Percentiles rank a stretch among this genome's conserved stretches.
These are phyloP conservation scores for Drosophila emarginata DNA, from an alignment of 2,888 invertebrate species.

Conservation along the genomic window DNA sequence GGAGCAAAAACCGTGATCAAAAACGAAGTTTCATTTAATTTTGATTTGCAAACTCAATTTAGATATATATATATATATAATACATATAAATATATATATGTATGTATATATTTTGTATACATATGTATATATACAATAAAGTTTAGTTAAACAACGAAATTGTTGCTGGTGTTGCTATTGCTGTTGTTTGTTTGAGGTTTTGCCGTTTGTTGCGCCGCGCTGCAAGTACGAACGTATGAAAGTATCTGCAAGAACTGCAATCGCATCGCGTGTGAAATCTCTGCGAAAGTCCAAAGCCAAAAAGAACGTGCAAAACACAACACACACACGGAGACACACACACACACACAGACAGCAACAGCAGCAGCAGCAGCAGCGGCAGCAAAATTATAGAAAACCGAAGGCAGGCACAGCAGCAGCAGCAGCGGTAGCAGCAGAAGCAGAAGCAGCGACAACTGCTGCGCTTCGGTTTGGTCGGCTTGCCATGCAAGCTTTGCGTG, in stretches of 20 bases:
- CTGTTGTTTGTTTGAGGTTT: constrained; percentile 5
- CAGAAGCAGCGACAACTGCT: neutral
- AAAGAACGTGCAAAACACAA: constrained; percentile 45
- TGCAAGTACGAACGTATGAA: constrained; percentile 81
- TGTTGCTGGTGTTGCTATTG: constrained; percentile 9
- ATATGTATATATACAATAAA: neutral
- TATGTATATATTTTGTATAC: neutral
- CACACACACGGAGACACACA: constrained; percentile 18
- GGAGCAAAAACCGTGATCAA: constrained; percentile 8
- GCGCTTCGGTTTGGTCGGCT: constrained; percentile 26
- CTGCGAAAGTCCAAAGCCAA: constrained; percentile 81
- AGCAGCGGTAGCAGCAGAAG: constrained; percentile 3
- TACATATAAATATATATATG: neutral
- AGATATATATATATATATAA: neutral
- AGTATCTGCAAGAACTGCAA: constrained; percentile 82
- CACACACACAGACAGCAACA: neutral
- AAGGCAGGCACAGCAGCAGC: constrained; percentile 15
- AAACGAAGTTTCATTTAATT: neutral
- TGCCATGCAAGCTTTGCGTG: constrained; percentile 42
- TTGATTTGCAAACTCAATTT: neutral
- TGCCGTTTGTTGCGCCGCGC: constrained; percentile 57
- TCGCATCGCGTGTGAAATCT: constrained; percentile 82
- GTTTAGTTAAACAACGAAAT: neutral
- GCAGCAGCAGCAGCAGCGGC: constrained; percentile 23
- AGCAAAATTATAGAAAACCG: constrained; percentile 17